Evolutionary conservation across 2,113 vertebrate species (phyloP), one percentile per base, ranked within the genome.

Genomic region (Ranitomeya variabilis): DNA sequence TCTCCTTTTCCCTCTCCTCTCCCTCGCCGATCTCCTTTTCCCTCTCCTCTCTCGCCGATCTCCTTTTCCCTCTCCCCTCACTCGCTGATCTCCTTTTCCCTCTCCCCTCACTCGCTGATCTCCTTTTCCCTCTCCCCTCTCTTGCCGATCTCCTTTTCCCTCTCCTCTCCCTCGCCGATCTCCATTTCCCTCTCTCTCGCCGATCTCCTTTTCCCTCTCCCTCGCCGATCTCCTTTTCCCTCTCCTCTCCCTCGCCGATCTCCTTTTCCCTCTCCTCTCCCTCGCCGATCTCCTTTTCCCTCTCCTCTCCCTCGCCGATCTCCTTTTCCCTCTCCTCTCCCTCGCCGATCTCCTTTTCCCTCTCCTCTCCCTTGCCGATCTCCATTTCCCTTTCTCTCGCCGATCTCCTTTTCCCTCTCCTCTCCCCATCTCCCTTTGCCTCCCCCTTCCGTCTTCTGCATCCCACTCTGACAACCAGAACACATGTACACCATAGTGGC

Each of bases 161-260:
- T 77, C 91, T 0, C 83, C 52, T 31, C 26, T 31, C 26, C 26
- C 57, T 11, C 81, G 69, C 91, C 86, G 91, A 5, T 26, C 64
- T 45, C 52, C 26, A 5, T 7, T 84, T 3, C 69, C 3, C 54
- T 83, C 1, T 12, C n/a, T n/a, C n/a, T n/a, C n/a, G n/a, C n/a
- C n/a, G n/a, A n/a, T n/a, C n/a, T n/a, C n/a, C n/a, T n/a, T n/a
- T n/a, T n/a, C n/a, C n/a, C n/a, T n/a, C n/a, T n/a, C n/a, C n/a
- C n/a, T n/a, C n/a, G n/a, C n/a, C n/a, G n/a, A n/a, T n/a, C n/a
- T n/a, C n/a, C n/a, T n/a, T n/a, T n/a, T n/a, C n/a, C n/a, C n/a
- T n/a, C n/a, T n/a, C n/a, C n/a, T n/a, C n/a, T n/a, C n/a, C n/a
- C n/a, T n/a, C n/a, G n/a, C n/a, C n/a, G n/a, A n/a, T n/a, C n/a